These are phyloP conservation scores for Brachypodius melanocephalos DNA, from an alignment of 2,113 vertebrate species.

Conservation along the genomic window DNA sequence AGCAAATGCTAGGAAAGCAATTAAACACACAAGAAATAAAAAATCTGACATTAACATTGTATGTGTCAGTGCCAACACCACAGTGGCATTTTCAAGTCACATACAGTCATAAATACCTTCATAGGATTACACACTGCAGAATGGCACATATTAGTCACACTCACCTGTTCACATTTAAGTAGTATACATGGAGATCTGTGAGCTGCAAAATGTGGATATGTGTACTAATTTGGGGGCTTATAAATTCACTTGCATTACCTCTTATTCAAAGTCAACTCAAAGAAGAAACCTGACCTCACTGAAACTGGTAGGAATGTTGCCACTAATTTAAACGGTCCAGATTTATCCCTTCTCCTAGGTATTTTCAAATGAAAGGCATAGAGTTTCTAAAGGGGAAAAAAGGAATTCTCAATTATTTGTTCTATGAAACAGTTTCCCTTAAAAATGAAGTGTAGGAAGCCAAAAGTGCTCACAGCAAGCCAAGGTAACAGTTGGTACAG, in stretches of 20 bases:
- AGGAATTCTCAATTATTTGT: neutral
- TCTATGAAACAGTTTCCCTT: neutral
- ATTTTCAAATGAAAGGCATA: neutral
- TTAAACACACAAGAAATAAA: neutral
- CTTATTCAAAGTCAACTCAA: neutral
- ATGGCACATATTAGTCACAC: neutral
- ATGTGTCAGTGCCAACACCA: neutral
- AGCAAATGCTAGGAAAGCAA: neutral
- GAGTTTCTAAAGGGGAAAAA: neutral
- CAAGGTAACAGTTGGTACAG: neutral
- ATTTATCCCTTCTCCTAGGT: neutral
- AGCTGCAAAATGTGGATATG: neutral
- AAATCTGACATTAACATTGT: neutral
- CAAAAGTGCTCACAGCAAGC: neutral
- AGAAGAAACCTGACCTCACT: neutral
- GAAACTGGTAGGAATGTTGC: neutral
- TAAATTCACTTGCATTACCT: neutral
- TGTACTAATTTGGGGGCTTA: neutral
- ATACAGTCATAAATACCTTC: neutral
- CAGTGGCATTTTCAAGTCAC: neutral
- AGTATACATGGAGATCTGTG: neutral
- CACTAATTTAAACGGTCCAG: neutral
- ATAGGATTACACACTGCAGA: neutral
- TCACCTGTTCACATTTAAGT: neutral
- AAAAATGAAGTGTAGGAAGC: neutral